A percentile compares a stretch with the other conserved stretches of the same genome.
These are phyloP conservation scores for Acronicta psi DNA, from an alignment of 2,888 invertebrate genomes.

Conservation along the genomic window DNA sequence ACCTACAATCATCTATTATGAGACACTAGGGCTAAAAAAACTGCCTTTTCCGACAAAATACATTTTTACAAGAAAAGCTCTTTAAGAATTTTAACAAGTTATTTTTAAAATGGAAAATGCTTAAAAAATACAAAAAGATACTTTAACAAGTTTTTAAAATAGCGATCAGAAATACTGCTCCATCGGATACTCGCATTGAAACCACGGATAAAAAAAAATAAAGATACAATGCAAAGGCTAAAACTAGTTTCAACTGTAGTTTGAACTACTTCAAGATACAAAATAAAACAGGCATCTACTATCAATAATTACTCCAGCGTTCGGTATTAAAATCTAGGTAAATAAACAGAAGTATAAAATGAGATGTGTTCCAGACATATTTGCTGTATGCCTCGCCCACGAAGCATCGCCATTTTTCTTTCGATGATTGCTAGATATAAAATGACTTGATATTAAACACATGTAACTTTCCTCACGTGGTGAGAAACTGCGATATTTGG, in stretches of 20 bases:
- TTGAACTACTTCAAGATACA: slow-evolving; percentile 7
- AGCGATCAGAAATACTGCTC: neutral
- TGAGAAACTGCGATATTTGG: neutral
- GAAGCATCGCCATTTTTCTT: slow-evolving; percentile 13
- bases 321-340: slow-evolving; percentile 7
- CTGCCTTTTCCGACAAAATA: slow-evolving; percentile 1
- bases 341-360: slow-evolving; percentile 38
- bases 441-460: neutral
- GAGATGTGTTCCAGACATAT: slow-evolving; percentile 32
- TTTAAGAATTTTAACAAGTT: slow-evolving; percentile 1
- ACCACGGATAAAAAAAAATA: neutral
- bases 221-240: neutral
- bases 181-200: slow-evolving; percentile 4
- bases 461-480: neutral
- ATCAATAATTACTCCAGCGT: slow-evolving; percentile 24
- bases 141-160: slow-evolving; percentile 2
- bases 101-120: no score
- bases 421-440: slow-evolving; percentile 2
- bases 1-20: no score
- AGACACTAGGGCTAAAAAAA: no score
- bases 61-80: slow-evolving; percentile 4
- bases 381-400: slow-evolving; percentile 1
- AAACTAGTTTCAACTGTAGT: slow-evolving; percentile 6
- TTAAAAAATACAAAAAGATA: no score
- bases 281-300: slow-evolving; percentile 23